A percentile compares a stretch with the other conserved stretches of the same genome.
phyloP scores from a whole-genome alignment of 2,888 invertebrate species.

The Andricus curvator region DNA sequence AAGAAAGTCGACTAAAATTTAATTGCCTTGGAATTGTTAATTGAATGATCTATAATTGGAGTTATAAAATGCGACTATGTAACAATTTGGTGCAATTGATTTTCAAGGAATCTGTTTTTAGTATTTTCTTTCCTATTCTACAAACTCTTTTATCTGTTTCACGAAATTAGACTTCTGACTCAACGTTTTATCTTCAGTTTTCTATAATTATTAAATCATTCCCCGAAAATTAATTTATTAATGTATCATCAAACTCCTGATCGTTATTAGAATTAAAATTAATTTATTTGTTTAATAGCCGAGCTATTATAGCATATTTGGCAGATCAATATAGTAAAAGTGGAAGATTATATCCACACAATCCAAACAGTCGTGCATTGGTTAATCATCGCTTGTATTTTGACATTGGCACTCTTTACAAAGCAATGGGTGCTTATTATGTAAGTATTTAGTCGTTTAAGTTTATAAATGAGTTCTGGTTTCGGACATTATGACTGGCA shows the following conservation, averaged over 20 bases:
- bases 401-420: conserved; percentile 75
- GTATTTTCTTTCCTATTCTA: background rate
- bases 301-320: conserved; percentile 79
- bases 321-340: conserved; percentile 78
- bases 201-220: too few relatives aligned
- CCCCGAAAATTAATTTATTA: too few relatives aligned
- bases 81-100: background rate
- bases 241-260: too few relatives aligned
- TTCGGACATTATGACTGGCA: background rate
- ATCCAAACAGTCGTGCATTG: conserved; percentile 74
- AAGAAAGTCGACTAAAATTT: background rate
- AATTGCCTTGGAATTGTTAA: background rate
- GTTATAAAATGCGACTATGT: background rate
- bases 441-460: conserved; percentile 79
- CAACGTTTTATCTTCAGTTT: background rate
- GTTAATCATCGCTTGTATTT: conserved; percentile 78
- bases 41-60: background rate
- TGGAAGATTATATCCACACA: conserved; percentile 76
- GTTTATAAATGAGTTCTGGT: background rate
- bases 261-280: background rate
- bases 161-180: background rate
- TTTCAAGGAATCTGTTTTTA: background rate
- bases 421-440: conserved; percentile 66
- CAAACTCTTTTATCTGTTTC: background rate
- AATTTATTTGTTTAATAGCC: conserved; percentile 65